Evolutionary conservation across 1,140 invertebrate species (phyloP).

Genomic region (Dinothrombium tinctorium): DNA sequence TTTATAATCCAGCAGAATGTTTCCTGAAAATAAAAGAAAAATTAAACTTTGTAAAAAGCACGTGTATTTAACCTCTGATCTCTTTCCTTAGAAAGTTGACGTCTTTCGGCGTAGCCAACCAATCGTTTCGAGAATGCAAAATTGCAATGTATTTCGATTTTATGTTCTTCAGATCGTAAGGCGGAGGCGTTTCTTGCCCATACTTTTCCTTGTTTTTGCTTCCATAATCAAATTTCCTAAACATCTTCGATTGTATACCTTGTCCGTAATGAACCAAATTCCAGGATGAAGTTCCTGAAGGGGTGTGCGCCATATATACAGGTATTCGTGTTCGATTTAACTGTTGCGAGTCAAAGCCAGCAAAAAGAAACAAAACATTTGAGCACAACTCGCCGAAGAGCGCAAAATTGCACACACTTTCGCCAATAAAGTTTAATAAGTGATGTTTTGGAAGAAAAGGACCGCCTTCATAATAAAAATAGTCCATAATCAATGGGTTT

Average conservation of each 20-base stretch:
- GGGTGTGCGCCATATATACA: conserved; percentile 47
- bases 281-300: conserved; percentile 51
- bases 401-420: neutral
- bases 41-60: neutral
- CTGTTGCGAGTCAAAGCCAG: conserved; percentile 1
- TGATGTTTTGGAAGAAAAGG: neutral
- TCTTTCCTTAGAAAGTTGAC: neutral
- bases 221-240: conserved; percentile 2
- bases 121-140: conserved; percentile 3
- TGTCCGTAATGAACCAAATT: conserved; percentile 38
- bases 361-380: neutral
- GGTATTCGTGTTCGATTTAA: conserved; percentile 30
- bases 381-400: neutral
- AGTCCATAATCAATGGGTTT: neutral
- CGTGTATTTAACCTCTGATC: conserved; percentile 5
- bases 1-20: conserved; percentile 7
- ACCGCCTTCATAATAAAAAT: neutral
- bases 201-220: neutral
- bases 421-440: neutral
- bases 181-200: neutral
- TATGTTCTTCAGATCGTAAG: neutral
- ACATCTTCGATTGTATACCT: conserved; percentile 9
- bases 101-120: conserved; percentile 2
- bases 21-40: neutral
- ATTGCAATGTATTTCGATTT: conserved; percentile 1